Conservation (phyloP, 2,797 vertebrate species). For the Enteromius anoplus region DNA sequence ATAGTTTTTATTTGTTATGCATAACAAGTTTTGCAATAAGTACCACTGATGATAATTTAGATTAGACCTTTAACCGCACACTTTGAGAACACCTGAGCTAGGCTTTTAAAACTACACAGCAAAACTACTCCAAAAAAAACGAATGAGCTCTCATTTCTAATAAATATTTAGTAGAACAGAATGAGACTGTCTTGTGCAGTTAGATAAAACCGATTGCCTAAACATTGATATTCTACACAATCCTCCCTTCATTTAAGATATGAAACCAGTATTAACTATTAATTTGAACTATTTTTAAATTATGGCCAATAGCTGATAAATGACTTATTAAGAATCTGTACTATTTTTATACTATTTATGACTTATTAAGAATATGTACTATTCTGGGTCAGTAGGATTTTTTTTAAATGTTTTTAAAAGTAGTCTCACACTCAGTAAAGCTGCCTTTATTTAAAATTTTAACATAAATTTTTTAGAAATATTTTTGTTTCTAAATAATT, state of each 20-base stretch:
- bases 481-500: neutral
- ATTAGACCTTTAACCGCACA: no score
- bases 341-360: no score
- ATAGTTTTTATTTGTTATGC: no score
- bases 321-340: no score
- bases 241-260: neutral
- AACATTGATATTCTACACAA: neutral
- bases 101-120: neutral
- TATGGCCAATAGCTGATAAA: neutral
- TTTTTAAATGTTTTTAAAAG: neutral
- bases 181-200: neutral
- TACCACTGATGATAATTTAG: no score
- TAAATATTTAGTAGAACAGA: neutral
- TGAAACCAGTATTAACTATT: neutral
- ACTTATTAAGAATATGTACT: neutral
- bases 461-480: no score
- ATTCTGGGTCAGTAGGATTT: neutral
- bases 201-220: neutral
- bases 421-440: neutral
- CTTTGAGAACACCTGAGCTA: no score
- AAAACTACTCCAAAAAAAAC: neutral
- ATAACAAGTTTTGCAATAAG: no score
- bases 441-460: neutral
- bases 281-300: neutral
- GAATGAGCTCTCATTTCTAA: neutral